phyloP scores from a whole-genome alignment of 2,797 vertebrate genomes.

The Valencia hispanica region DNA sequence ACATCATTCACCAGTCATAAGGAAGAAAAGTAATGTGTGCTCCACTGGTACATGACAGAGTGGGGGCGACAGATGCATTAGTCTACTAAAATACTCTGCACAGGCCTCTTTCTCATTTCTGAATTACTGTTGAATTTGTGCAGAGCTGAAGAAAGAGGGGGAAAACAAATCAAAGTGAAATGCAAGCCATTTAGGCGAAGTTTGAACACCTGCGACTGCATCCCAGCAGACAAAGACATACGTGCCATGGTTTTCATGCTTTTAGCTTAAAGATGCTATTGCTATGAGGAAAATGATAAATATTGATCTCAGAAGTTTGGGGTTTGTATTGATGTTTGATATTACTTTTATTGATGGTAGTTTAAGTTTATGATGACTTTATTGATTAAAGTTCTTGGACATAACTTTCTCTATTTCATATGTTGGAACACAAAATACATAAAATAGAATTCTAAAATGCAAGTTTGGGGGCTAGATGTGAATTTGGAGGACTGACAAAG shows the following conservation, averaged over 20 bases:
- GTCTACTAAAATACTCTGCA: slow-evolving; percentile 4
- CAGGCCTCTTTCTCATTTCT: slow-evolving; percentile 11
- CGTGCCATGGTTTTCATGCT: not conserved
- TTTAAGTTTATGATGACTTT: slow-evolving; percentile 2
- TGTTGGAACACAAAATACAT: not conserved
- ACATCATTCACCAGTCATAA: not conserved
- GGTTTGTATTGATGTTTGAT: slow-evolving; percentile 1
- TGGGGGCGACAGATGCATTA: not conserved
- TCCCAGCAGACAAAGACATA: slow-evolving; percentile 2
- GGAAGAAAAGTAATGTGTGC: not conserved
- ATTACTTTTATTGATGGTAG: not conserved
- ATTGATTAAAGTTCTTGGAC: not conserved
- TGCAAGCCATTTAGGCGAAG: not conserved
- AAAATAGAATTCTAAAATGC: not conserved
- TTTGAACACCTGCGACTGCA: slow-evolving; percentile 1
- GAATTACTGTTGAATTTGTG: not conserved
- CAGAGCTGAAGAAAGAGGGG: slow-evolving; percentile 5
- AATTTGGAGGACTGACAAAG: not conserved
- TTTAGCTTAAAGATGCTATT: not conserved
- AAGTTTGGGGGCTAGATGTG: not conserved
- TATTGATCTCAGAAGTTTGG: slow-evolving; percentile 1
- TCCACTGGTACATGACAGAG: not conserved
- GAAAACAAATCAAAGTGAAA: slow-evolving; percentile 20
- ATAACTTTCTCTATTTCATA: not conserved
- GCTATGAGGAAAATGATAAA: not conserved